A percentile compares a stretch with the other conserved stretches of the same genome.
Conservation (phyloP, 2,888 invertebrate genomes). For the Formica aserva region DNA sequence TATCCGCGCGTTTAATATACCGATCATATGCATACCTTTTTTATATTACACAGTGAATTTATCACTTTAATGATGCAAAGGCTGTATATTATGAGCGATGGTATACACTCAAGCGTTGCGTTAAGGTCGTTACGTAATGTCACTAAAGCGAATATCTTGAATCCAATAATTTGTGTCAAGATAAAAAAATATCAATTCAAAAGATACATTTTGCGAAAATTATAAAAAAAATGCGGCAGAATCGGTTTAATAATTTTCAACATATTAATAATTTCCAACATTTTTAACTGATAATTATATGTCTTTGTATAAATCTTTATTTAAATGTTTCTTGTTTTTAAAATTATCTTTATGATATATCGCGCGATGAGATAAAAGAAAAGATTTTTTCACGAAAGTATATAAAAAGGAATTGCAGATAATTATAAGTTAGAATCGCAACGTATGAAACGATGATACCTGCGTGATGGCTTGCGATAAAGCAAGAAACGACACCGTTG, state of each 20-base stretch:
- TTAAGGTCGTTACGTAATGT: constrained; percentile 12
- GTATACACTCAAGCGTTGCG: constrained; percentile 24
- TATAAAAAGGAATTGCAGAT: not conserved
- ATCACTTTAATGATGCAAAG: constrained; percentile 9
- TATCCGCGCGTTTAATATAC: not conserved
- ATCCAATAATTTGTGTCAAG: not conserved
- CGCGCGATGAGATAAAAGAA: not conserved
- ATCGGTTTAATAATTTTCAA: not conserved
- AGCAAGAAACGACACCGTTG: not conserved
- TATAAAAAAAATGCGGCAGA: too few relatives aligned
- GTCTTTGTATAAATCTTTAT: too few relatives aligned
- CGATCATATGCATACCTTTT: constrained; percentile 4
- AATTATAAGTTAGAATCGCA: not conserved
- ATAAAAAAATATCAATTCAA: not conserved
- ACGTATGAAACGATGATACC: not conserved
- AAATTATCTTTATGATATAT: not conserved
- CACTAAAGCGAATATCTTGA: constrained; percentile 29
- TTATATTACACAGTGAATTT: not conserved
- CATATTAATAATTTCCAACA: not conserved
- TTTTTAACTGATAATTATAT: not conserved
- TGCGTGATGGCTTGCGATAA: constrained; percentile 23
- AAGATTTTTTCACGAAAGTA: not conserved
- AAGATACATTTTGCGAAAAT: not conserved
- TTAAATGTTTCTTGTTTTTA: too few relatives aligned
- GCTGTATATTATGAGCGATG: constrained; percentile 5